Conservation (phyloP, 2,797 vertebrate species). For the Crenuchus spilurus region DNA sequence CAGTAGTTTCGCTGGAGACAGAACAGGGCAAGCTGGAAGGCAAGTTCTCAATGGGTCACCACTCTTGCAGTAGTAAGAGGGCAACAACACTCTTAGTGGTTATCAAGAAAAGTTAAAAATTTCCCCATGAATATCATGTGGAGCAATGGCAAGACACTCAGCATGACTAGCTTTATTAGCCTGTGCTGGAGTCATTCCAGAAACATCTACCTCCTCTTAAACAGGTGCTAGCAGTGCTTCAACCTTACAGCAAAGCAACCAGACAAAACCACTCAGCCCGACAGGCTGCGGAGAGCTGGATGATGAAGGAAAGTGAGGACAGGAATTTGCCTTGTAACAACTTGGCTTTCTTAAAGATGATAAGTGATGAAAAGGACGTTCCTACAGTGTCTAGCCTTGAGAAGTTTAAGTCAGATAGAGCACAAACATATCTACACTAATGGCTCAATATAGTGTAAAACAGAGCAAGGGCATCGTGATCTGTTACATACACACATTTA, state of each 20-base stretch:
- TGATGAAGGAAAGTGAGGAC: not conserved
- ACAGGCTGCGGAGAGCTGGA: not conserved
- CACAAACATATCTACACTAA: too few species aligned
- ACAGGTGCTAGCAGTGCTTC: conserved; percentile 22
- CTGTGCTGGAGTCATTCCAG: conserved; percentile 23
- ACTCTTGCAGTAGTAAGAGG: too few species aligned
- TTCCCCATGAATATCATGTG: not conserved
- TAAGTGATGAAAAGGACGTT: conserved; percentile 9
- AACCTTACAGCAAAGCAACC: not conserved
- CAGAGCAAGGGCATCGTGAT: too few species aligned
- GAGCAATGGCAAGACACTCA: too few species aligned
- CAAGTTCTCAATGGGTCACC: conserved; percentile 20
- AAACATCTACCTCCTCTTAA: conserved; percentile 28
- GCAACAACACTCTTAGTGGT: too few species aligned
- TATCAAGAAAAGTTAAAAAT: not conserved
- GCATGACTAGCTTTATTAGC: too few species aligned
- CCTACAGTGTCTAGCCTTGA: not conserved
- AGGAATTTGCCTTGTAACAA: conserved; percentile 2
- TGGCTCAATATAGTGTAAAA: too few species aligned
- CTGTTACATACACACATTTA: too few species aligned
- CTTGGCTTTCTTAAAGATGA: not conserved
- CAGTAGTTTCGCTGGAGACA: not conserved
- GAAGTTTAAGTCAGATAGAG: too few species aligned
- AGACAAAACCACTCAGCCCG: conserved; percentile 8
- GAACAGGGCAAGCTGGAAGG: not conserved